Base-by-base conservation (phyloP, 2,888 invertebrate genomes). In the Drepanosiphum platanoidis region DNA sequence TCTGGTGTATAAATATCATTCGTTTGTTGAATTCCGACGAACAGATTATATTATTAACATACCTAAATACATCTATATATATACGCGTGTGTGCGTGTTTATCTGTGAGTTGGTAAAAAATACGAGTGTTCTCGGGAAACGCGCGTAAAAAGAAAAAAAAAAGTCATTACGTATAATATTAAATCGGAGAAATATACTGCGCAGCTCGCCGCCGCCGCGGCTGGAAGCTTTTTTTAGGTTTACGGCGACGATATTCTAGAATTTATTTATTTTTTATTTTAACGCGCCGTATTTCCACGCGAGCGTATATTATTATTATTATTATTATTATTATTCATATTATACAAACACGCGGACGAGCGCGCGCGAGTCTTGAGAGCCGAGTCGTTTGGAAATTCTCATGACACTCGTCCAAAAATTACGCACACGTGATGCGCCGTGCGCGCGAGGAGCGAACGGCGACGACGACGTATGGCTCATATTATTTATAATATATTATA, bases 211-310 rank as follows among this genome's bases (percentile, higher is more conserved):
- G n/a, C n/a, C n/a, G n/a, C n/a, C n/a, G n/a, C n/a, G n/a, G n/a
- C n/a, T n/a, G 42, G 11, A 46, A 46, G 52, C 1, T 52, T 52
- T 71, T 71, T 27, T 39, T 13, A 39, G 39, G 39, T 27, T 13
- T 39, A 39, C 39, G 70, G 39, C 39, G 15, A 71, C 27, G n/a
- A 13, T 27, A 15, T 15, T 71, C 5, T 1, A 39, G 15, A 27
- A 71, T 39, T 71, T 71, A 39, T 27, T 39, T 71, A n/a, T 39
- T 68, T 68, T 68, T 22, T 68, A 34, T 66, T 32, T 32, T 32
- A 30, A 66, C 7, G 30, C 46, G 0, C 1, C 22, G 58, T 13
- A 34, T 46, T 74, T 74, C 32, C 36, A 36, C n/a, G 4, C 15
- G 15, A n/a, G 52, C 13, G 22, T 18, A 36, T 68, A 27, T 7